phyloP scores from a whole-genome alignment of 37 sponge, comb jelly and placozoan genomes.

The Aphrocallistes beatrix region DNA sequence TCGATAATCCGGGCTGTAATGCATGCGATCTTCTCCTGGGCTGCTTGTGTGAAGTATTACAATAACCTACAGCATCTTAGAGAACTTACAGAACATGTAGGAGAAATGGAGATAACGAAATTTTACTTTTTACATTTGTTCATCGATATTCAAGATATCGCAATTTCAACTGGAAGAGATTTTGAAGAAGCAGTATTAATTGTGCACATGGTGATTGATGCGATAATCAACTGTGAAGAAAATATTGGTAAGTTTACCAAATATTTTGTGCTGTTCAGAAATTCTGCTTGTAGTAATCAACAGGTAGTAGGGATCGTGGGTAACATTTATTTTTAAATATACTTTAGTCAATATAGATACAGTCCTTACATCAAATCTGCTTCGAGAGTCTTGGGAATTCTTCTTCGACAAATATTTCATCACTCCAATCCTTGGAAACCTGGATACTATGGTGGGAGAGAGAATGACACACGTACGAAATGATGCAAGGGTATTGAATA shows the following conservation, averaged over 20 bases:
- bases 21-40: background rate
- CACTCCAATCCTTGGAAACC: background rate
- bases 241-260: background rate
- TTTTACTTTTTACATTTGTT: background rate
- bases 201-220: background rate
- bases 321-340: no score
- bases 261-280: no score
- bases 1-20: background rate
- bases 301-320: no score
- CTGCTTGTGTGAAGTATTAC: background rate
- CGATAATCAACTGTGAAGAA: background rate
- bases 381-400: background rate
- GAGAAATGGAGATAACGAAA: background rate
- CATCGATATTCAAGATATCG: background rate
- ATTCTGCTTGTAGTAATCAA: no score
- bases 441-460: background rate
- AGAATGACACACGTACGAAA: background rate
- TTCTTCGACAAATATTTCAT: conserved; percentile 14
- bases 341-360: background rate
- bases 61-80: background rate
- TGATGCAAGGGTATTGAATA: background rate
- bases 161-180: background rate
- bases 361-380: background rate
- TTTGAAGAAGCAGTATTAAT: background rate
- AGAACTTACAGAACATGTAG: background rate